Conservation (phyloP, 2,797 vertebrate species). For the Octomys mimax region DNA sequence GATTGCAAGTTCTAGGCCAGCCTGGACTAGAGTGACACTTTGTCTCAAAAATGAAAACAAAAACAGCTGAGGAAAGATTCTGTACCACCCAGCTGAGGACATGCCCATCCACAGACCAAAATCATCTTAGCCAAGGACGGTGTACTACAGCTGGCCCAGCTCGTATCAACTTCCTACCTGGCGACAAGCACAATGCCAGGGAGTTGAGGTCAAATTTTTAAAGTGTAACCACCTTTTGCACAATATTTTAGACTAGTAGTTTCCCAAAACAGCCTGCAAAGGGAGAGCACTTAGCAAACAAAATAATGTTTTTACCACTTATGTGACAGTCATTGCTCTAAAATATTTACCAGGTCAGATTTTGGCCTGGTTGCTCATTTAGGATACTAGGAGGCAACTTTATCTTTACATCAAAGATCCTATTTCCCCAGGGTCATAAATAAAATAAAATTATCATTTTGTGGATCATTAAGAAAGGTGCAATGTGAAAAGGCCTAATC, state of each 20-base stretch:
- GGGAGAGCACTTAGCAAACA: not conserved
- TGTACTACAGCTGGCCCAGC: not conserved
- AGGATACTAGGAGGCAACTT: not conserved
- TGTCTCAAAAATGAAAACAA: not conserved
- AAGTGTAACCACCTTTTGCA: not conserved
- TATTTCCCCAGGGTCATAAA: not conserved
- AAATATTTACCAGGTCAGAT: not conserved
- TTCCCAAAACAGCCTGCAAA: constrained; percentile 42
- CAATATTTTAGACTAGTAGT: not conserved
- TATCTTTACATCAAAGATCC: not conserved
- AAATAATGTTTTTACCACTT: not conserved
- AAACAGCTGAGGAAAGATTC: not conserved
- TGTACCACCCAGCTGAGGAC: not conserved
- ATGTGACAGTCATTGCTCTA: not conserved
- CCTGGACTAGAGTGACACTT: not conserved
- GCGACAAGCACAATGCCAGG: not conserved
- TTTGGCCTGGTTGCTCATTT: not conserved
- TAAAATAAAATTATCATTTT: not conserved
- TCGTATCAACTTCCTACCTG: not conserved
- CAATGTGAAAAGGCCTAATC: constrained; percentile 32
- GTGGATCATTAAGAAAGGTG: constrained; percentile 21
- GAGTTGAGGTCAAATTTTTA: not conserved
- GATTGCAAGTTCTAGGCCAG: not conserved
- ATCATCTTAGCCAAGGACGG: not conserved
- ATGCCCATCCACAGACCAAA: not conserved